A percentile compares a stretch with the other conserved stretches of the same genome.
These are phyloP conservation scores for Cyphomyrmex costatus DNA, from an alignment of 1,140 invertebrate genomes.

Conservation along the genomic window DNA sequence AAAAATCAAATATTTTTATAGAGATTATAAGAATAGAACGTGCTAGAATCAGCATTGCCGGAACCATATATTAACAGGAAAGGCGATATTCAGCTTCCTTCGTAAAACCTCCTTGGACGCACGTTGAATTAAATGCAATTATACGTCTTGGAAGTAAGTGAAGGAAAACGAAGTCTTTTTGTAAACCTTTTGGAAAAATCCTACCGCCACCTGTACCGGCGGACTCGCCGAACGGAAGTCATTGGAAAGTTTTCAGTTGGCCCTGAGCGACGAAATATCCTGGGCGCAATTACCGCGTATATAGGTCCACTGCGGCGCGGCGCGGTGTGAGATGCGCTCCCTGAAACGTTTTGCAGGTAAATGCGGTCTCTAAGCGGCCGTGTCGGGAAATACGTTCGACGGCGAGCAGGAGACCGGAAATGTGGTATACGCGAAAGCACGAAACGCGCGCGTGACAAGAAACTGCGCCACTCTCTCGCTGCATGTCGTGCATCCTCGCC, in stretches of 20 bases:
- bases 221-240: conserved; percentile 68
- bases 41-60: not conserved
- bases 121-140: conserved; percentile 26
- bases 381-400: conserved; percentile 51
- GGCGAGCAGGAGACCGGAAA: conserved; percentile 37
- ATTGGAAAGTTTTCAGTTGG: conserved; percentile 73
- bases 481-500: conserved; percentile 48
- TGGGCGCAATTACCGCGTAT: conserved; percentile 71
- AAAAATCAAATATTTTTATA: not conserved
- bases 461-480: conserved; percentile 40
- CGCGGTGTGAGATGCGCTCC: conserved; percentile 34
- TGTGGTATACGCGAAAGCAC: conserved; percentile 53
- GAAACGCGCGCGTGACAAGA: conserved; percentile 59
- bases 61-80: conserved; percentile 3
- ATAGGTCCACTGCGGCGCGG: conserved; percentile 18
- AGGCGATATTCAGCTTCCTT: not conserved
- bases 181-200: not conserved
- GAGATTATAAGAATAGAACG: not conserved
- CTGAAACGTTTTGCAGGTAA: conserved; percentile 60
- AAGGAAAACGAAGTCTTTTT: not conserved
- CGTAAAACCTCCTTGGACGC: not conserved
- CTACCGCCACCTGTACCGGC: not conserved
- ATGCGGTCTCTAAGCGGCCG: conserved; percentile 61
- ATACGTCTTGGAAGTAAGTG: not conserved
- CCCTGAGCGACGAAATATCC: conserved; percentile 71